Evolutionary conservation across 1,140 invertebrate genomes (phyloP).

Genomic region (Danaus plexippus): DNA sequence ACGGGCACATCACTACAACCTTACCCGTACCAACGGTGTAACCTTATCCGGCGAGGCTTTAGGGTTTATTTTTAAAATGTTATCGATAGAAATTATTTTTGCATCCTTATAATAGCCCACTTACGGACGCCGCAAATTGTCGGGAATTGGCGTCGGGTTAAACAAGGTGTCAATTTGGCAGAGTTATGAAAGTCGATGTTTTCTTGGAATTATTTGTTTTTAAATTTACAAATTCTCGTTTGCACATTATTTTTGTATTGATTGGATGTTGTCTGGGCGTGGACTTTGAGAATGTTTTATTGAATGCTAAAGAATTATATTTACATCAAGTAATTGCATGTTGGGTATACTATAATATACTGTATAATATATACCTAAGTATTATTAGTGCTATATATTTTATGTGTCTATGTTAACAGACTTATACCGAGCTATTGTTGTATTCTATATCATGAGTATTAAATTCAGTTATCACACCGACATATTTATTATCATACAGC

Average conservation of each 20-base stretch:
- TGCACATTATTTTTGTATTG: slow-evolving; percentile 55
- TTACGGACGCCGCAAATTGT: slow-evolving; percentile 65
- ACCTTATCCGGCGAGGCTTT: slow-evolving; percentile 16
- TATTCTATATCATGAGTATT: no score
- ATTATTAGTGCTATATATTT: slow-evolving; percentile 5
- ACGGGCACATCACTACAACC: slow-evolving; percentile 35
- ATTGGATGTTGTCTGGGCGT: slow-evolving; percentile 43
- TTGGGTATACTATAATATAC: background rate
- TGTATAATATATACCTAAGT: background rate
- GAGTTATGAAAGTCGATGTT: slow-evolving; percentile 65
- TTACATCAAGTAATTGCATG: slow-evolving; percentile 9
- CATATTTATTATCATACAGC: no score
- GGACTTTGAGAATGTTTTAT: slow-evolving; percentile 51
- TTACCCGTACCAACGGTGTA: slow-evolving; percentile 13
- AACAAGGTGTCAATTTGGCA: slow-evolving; percentile 70
- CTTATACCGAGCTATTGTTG: background rate
- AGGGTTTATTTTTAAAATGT: slow-evolving; percentile 20
- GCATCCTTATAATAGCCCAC: slow-evolving; percentile 63
- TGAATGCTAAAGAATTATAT: slow-evolving; percentile 37
- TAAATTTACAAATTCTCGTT: slow-evolving; percentile 37
- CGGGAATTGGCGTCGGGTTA: slow-evolving; percentile 55
- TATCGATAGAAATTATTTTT: slow-evolving; percentile 27
- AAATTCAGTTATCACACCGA: no score
- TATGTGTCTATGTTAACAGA: background rate
- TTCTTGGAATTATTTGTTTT: slow-evolving; percentile 70